Evolutionary conservation across 2,113 vertebrate species (phyloP), one percentile per base, ranked within the genome.

Genomic region (Grammomys surdaster): DNA sequence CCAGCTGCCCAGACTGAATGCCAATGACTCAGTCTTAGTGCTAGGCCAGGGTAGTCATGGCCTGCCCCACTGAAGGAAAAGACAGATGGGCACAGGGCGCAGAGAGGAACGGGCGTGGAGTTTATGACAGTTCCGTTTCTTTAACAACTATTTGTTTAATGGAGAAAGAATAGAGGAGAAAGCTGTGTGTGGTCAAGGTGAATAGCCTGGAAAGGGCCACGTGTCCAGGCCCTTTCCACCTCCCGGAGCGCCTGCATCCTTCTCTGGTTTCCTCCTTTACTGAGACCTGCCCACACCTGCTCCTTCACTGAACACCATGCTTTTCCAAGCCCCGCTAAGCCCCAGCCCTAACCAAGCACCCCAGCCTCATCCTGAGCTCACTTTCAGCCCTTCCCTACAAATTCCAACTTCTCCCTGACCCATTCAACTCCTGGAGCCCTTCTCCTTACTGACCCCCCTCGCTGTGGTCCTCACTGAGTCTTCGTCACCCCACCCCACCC

Each of bases 131-230:
- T 77, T 97, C 91, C 58, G 1, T 97, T 72, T 89, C 87, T 96
- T 97, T 96, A 96, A 97, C 97, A 96, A 97, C 96, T 97, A 97
- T 98, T 98, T 98, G 96, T 67, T 97, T 91, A 96, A 92, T 93
- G 89, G 86, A 87, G 90, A 87, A 77, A 87, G 85, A 76, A 78
- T 63, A 40, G 65, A 94, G 56, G 73, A 63, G 88, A 97, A 88
- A 77, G 90, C 72, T 84, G 65, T 93, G 75, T 40, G 87, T 46
- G 54, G 88, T 75, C 86, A 90, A 78, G 63, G 67, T 70, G 80
- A 85, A 16, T 46, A 89, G 95, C 63, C 72, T 92, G 73, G 94
- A 93, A 82, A 46, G 76, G 78, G 89, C 90, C 65, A 78, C 76
- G 48, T 80, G 73, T 9, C 70, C 54, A 56, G 82, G 82, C 76